These are phyloP conservation scores for Lagopus leucura DNA, from an alignment of 2,113 vertebrate genomes.

Conservation along the genomic window DNA sequence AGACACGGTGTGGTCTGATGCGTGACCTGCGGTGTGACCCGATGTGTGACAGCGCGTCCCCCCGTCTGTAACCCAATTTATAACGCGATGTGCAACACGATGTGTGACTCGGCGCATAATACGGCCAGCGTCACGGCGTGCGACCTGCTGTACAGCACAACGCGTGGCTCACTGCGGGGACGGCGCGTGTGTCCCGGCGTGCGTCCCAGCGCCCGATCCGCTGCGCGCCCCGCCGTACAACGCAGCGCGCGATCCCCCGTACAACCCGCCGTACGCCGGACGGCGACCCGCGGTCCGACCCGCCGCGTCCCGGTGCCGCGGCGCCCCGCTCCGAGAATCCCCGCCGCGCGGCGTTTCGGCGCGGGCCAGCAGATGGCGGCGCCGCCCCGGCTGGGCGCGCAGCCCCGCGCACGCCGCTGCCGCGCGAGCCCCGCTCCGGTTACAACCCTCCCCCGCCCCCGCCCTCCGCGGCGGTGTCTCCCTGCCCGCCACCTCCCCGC, in stretches of 20 bases:
- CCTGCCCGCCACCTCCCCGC: constrained; percentile 75
- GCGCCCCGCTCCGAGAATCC: too few relatives aligned
- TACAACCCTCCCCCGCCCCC: constrained; percentile 71
- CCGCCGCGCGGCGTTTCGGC: constrained; percentile 1
- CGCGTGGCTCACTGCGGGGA: too few relatives aligned
- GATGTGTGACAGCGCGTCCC: too few relatives aligned
- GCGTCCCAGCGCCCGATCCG: not conserved
- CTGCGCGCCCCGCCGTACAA: not conserved
- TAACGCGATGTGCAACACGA: not conserved
- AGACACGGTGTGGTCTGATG: not conserved
- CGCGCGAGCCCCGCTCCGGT: constrained; percentile 51
- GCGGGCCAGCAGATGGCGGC: constrained; percentile 82
- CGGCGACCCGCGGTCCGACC: not conserved
- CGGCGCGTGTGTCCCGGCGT: too few relatives aligned
- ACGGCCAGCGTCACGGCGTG: too few relatives aligned
- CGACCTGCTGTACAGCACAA: too few relatives aligned
- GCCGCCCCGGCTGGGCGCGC: constrained; percentile 50
- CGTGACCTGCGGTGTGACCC: not conserved
- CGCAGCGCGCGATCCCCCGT: too few relatives aligned
- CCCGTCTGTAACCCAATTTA: too few relatives aligned
- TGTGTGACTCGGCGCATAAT: too few relatives aligned
- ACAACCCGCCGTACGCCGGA: not conserved
- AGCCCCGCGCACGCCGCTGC: constrained; percentile 29
- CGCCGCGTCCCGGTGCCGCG: too few relatives aligned
- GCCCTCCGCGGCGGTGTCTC: constrained; percentile 60